phyloP scores from a whole-genome alignment of 2,797 vertebrate species.

The Rhinatrema bivittatum region DNA sequence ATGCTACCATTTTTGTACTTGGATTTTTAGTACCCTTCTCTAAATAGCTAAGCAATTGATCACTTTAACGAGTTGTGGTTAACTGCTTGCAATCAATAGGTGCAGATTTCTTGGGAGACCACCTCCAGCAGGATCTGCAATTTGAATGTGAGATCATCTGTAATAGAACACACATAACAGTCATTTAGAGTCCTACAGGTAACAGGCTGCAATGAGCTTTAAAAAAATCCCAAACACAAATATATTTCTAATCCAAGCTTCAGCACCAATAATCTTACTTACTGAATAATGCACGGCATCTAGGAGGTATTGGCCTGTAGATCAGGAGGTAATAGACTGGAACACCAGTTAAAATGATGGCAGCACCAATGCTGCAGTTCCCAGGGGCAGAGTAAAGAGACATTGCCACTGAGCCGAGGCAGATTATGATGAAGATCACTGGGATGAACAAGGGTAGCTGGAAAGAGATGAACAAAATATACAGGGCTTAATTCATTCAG shows the following conservation, averaged over 20 bases:
- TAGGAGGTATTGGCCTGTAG: constrained; percentile 21
- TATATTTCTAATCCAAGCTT: too few species aligned
- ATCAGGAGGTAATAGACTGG: constrained; percentile 47
- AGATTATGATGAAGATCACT: constrained; percentile 40
- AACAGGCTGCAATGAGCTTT: too few species aligned
- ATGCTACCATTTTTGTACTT: too few species aligned
- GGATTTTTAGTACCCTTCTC: too few species aligned
- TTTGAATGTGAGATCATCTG: constrained; percentile 46
- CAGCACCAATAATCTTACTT: too few species aligned
- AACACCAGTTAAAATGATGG: constrained; percentile 45
- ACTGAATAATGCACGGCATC: constrained; percentile 27
- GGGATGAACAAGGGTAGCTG: constrained; percentile 52
- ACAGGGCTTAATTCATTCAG: too few species aligned
- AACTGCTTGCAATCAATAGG: too few species aligned
- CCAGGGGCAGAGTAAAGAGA: constrained; percentile 55
- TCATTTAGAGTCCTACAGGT: too few species aligned
- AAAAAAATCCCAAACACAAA: too few species aligned
- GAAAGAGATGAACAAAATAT: background rate
- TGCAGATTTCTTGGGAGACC: constrained; percentile 50
- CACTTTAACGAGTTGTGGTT: too few species aligned
- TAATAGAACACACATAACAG: background rate
- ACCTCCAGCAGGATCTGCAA: constrained; percentile 54
- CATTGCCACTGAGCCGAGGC: constrained; percentile 50
- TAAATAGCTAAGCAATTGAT: too few species aligned
- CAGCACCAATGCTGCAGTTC: constrained; percentile 46